Percentiles rank a stretch among this genome's conserved stretches.
phyloP scores from a whole-genome alignment of 2,113 vertebrate genomes.

The Thryonomys swinderianus region DNA sequence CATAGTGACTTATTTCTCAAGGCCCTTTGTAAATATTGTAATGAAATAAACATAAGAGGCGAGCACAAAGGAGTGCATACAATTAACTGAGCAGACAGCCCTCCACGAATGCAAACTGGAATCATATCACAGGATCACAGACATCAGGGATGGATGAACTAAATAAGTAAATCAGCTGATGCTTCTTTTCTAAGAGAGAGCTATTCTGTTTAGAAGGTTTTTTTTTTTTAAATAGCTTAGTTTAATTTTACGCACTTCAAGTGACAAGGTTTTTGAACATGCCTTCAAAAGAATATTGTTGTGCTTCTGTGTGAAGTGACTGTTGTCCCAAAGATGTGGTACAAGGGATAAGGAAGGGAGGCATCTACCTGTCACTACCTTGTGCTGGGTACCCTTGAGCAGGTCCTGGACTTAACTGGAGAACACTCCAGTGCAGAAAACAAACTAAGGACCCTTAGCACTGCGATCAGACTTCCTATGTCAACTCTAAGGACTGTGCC shows the following conservation, averaged over 20 bases:
- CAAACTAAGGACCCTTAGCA: neutral
- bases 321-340: neutral
- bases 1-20: slow-evolving; percentile 79
- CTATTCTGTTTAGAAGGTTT: slow-evolving; percentile 47
- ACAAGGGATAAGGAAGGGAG: neutral
- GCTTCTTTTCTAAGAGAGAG: slow-evolving; percentile 44
- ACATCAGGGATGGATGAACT: neutral
- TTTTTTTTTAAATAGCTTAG: neutral
- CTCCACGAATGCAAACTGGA: slow-evolving; percentile 53
- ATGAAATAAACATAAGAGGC: slow-evolving; percentile 83
- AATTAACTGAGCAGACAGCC: slow-evolving; percentile 73
- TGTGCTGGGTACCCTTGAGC: too few relatives aligned
- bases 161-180: slow-evolving; percentile 70
- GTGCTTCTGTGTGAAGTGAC: neutral
- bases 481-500: neutral
- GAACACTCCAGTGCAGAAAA: neutral
- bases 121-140: slow-evolving; percentile 66
- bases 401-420: neutral
- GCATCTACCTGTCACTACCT: neutral
- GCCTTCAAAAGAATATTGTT: slow-evolving; percentile 14
- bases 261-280: slow-evolving; percentile 51
- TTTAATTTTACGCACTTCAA: slow-evolving; percentile 52
- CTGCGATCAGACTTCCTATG: neutral
- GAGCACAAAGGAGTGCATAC: slow-evolving; percentile 66
- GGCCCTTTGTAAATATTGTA: slow-evolving; percentile 81